A percentile compares a stretch with the other conserved stretches of the same genome.
Conservation (phyloP, 2,888 invertebrate species). For the Arctia plantaginis region DNA sequence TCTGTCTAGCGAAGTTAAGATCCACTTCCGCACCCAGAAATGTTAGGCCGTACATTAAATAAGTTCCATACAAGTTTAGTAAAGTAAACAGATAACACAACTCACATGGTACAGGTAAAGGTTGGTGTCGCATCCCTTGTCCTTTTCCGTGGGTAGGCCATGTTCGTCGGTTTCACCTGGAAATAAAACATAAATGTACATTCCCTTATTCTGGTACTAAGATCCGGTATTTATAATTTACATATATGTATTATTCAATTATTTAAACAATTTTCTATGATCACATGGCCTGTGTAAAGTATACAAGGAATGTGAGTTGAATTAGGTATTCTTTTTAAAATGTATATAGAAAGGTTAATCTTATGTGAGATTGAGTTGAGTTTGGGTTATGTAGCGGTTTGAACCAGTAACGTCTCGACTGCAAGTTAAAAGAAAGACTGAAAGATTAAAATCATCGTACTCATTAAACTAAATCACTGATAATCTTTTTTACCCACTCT, state of each 20-base stretch:
- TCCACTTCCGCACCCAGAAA: conserved; percentile 7
- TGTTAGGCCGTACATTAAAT: conserved; percentile 20
- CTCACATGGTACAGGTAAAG: conserved; percentile 94
- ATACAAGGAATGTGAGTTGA: too few relatives aligned
- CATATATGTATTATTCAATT: neutral
- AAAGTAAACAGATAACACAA: conserved; percentile 32
- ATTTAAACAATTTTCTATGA: too few relatives aligned
- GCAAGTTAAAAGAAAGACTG: neutral
- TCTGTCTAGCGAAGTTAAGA: conserved; percentile 22
- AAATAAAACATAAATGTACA: conserved; percentile 60
- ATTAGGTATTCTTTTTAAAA: too few relatives aligned
- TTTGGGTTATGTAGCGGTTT: neutral
- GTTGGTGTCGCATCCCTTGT: conserved; percentile 93
- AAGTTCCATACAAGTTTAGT: conserved; percentile 32
- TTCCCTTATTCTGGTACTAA: neutral
- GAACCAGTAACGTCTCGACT: neutral
- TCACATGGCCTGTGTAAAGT: too few relatives aligned
- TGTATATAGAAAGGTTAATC: too few relatives aligned
- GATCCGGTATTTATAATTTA: neutral
- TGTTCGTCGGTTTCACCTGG: conserved; percentile 90
- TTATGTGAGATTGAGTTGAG: too few relatives aligned
- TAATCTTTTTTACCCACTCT: too few relatives aligned
- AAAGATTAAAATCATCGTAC: too few relatives aligned
- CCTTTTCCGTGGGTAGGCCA: conserved; percentile 89
- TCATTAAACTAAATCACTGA: too few relatives aligned